Base-by-base conservation (phyloP, 2,888 invertebrate species). In the Eristalis tenax region DNA sequence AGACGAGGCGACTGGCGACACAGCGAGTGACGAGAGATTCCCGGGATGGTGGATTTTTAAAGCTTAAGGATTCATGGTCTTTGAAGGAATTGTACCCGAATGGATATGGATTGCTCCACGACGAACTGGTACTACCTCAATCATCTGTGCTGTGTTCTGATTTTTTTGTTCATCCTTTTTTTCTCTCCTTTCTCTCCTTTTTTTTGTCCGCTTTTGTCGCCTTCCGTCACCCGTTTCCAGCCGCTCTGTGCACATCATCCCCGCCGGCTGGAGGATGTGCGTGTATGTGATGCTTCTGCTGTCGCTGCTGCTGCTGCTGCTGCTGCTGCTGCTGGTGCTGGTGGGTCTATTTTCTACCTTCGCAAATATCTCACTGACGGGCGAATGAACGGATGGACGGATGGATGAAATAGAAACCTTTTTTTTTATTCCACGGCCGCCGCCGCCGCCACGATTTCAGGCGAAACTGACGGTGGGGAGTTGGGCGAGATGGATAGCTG, bases 61-160 rank as follows among this genome's bases (percentile, higher is more conserved):
- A 86, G 86, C 86, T 83, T 86, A 85, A 81, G 85, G 82, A 82
- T 85, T 85, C 85, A 74, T 85, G 77, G 77, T 74, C 74, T 77
- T 86, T 71, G 66, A 83, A 86, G 82, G 74, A 86, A 86, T 69
- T 70, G 68, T 74, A 82, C 64, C 82, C 78, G 63, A 82, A 86
- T 78, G 82, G 86, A 83, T 78, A 78, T 78, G 86, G 82, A 83
- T 82, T 86, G 76, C 57, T 71, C 80, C 22, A 69, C 75, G 73
- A 65, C 77, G 85, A 85, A 82, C 81, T 86, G 86, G 86, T 86
- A 86, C 86, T 86, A 86, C 86, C 86, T 86, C 82, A 86, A 86
- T 86, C 86, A 83, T 86, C 78, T 86, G 82, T 86, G 82, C 77
- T 82, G 86, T 86, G 78, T 78, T 82, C 78, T 78, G 82, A 85